Evolutionary conservation across 2,797 vertebrate species (phyloP).

Genomic region (Poeciliopsis turneri): DNA sequence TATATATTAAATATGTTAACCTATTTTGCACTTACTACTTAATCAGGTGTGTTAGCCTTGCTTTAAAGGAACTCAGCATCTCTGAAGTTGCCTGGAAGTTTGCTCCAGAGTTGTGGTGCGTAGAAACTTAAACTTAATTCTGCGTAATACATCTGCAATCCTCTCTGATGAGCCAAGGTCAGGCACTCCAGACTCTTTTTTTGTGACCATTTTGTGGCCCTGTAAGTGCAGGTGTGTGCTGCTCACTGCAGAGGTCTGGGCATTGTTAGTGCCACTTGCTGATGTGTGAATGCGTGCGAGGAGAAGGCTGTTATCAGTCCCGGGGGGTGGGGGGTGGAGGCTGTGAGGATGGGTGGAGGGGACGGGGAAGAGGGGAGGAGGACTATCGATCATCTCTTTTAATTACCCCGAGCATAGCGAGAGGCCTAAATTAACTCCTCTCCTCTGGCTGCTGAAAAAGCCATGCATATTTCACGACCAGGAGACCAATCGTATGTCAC

Average conservation of each 20-base stretch:
- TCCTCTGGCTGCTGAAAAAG: slow-evolving; percentile 80
- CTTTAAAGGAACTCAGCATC: too few species aligned
- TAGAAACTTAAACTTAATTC: too few species aligned
- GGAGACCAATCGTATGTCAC: slow-evolving; percentile 81
- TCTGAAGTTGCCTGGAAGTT: too few species aligned
- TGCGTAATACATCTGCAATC: background rate
- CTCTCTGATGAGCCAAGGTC: slow-evolving; percentile 7
- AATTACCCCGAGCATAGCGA: slow-evolving; percentile 85
- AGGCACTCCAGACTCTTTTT: background rate
- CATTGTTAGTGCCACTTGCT: slow-evolving; percentile 37
- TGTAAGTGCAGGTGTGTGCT: slow-evolving; percentile 21
- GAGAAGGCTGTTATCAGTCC: slow-evolving; percentile 81
- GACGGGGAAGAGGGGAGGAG: slow-evolving; percentile 61
- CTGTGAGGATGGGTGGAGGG: slow-evolving; percentile 65
- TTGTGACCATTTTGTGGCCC: slow-evolving; percentile 30
- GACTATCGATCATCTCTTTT: slow-evolving; percentile 88
- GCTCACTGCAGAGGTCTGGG: slow-evolving; percentile 22
- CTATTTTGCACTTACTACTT: too few species aligned
- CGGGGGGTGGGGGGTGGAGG: slow-evolving; percentile 55
- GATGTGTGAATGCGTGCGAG: slow-evolving; percentile 44
- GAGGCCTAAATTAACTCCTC: slow-evolving; percentile 87
- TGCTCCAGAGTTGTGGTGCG: too few species aligned
- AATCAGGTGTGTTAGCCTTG: too few species aligned
- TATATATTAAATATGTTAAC: too few species aligned
- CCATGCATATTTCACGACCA: slow-evolving; percentile 86